These are phyloP conservation scores for Phenganax subtilis DNA, from an alignment of 92 coral and sea anemone species.

Conservation along the genomic window DNA sequence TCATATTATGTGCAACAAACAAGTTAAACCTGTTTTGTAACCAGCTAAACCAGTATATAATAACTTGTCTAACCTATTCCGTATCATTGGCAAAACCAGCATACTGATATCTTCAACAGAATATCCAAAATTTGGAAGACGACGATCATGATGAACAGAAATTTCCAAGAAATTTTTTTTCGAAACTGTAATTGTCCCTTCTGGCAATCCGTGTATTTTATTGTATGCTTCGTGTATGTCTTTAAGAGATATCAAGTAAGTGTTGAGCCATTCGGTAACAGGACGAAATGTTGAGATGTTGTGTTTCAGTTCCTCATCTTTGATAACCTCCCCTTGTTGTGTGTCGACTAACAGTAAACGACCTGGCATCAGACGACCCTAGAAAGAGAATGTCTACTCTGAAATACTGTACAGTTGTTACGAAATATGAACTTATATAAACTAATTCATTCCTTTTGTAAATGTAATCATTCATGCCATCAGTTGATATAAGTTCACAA, in stretches of 20 bases:
- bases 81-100: conserved; percentile 83
- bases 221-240: conserved; percentile 69
- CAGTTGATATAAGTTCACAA: too few species aligned
- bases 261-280: conserved; percentile 60
- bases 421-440: too few species aligned
- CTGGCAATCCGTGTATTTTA: conserved; percentile 49
- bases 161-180: conserved; percentile 51
- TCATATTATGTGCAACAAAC: neutral
- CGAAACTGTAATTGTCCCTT: conserved; percentile 52
- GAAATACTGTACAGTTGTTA: neutral
- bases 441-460: too few species aligned
- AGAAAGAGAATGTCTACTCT: neutral
- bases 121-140: conserved; percentile 84
- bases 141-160: conserved; percentile 62
- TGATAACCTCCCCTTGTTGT: conserved; percentile 58
- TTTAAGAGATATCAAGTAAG: conserved; percentile 57
- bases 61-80: conserved; percentile 61
- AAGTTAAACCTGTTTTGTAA: neutral
- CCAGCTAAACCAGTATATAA: neutral
- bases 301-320: conserved; percentile 77
- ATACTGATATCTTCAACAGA: conserved; percentile 82
- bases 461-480: too few species aligned
- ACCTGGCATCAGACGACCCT: conserved; percentile 95
- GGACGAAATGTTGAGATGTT: conserved; percentile 68
- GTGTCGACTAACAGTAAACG: conserved; percentile 89